These are phyloP conservation scores for Amphiprion clarkii DNA, from an alignment of 2,797 vertebrate species.

Conservation along the genomic window DNA sequence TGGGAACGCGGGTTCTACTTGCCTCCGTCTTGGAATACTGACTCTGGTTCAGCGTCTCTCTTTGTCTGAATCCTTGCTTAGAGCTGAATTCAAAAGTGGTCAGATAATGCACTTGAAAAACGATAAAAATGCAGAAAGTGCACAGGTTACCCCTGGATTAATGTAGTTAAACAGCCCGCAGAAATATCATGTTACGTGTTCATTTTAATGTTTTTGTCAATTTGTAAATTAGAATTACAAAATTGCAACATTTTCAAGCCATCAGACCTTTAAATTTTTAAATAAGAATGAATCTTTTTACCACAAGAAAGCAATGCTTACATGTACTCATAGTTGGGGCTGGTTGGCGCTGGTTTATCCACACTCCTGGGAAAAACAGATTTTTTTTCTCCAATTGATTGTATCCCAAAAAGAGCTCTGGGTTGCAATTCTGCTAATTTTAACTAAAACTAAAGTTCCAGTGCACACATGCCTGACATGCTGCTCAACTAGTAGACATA, in stretches of 20 bases:
- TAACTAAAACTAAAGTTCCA: background rate
- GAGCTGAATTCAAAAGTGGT: constrained; percentile 55
- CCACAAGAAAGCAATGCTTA: background rate
- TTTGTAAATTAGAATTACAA: constrained; percentile 30
- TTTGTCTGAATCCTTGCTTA: constrained; percentile 47
- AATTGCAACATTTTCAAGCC: constrained; percentile 14
- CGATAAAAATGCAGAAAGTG: constrained; percentile 45
- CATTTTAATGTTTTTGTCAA: constrained; percentile 25
- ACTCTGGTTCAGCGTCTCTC: constrained; percentile 64
- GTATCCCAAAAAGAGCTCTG: background rate
- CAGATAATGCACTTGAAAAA: constrained; percentile 56
- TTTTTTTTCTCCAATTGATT: background rate
- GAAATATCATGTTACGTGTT: constrained; percentile 30
- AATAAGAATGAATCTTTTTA: background rate
- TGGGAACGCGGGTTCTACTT: constrained; percentile 52
- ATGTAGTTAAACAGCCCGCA: constrained; percentile 16
- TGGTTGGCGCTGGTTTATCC: constrained; percentile 3
- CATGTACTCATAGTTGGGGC: background rate
- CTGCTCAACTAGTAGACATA: background rate
- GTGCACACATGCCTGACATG: background rate
- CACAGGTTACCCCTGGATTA: constrained; percentile 33
- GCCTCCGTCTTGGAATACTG: constrained; percentile 58
- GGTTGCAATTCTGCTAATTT: background rate
- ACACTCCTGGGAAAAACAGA: background rate
- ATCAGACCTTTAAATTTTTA: background rate